Conservation (phyloP, 2,113 vertebrate genomes). For the Hydrolagus affinis region DNA sequence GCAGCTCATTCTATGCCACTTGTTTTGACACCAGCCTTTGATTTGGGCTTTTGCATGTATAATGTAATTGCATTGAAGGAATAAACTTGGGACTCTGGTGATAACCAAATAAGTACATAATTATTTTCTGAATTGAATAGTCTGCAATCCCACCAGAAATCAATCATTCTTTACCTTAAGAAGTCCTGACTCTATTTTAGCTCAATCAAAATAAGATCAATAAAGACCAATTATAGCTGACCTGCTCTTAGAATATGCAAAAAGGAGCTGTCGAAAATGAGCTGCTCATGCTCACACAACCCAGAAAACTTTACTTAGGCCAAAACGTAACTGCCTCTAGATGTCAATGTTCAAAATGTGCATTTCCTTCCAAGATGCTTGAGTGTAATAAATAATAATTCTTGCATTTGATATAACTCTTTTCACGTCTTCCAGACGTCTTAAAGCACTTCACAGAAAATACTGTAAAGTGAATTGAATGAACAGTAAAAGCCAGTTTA, state of each 20-base stretch:
- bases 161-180: constrained; percentile 73
- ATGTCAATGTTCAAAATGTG: constrained; percentile 38
- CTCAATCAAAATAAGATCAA: constrained; percentile 92
- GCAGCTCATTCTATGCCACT: neutral
- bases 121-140: constrained; percentile 80
- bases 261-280: constrained; percentile 49
- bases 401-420: too few relatives aligned
- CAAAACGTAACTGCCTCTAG: constrained; percentile 42
- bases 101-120: constrained; percentile 76
- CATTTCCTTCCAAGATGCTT: neutral
- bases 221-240: constrained; percentile 78
- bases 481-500: too few relatives aligned
- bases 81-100: constrained; percentile 48
- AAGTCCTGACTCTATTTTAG: constrained; percentile 86
- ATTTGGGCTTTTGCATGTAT: neutral
- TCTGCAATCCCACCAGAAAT: constrained; percentile 79
- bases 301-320: neutral
- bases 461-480: too few relatives aligned
- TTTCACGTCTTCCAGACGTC: too few relatives aligned
- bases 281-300: constrained; percentile 37
- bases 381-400: too few relatives aligned
- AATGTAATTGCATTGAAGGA: constrained; percentile 35
- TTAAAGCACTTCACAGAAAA: too few relatives aligned
- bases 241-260: constrained; percentile 79
- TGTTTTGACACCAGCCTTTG: neutral